Conservation (phyloP, 2,888 invertebrate species). For the Metellina segmentata region DNA sequence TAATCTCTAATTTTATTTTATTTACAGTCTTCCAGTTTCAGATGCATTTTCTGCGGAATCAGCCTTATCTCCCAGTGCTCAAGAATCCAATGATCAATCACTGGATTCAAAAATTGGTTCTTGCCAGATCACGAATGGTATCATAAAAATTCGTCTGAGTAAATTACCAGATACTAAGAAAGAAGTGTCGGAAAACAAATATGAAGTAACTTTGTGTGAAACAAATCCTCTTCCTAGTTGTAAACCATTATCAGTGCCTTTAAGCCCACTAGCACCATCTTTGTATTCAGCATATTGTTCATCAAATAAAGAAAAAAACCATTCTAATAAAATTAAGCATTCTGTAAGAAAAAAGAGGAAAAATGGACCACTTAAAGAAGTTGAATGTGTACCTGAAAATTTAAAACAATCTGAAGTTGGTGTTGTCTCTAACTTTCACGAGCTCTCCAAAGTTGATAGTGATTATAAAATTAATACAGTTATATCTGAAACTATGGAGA, state of each 20-base stretch:
- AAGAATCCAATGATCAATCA: slow-evolving; percentile 8
- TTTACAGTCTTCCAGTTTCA: slow-evolving; percentile 42
- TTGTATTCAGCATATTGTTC: slow-evolving; percentile 56
- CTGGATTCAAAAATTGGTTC: slow-evolving; percentile 51
- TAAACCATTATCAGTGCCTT: slow-evolving; percentile 75
- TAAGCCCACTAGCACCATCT: slow-evolving; percentile 59
- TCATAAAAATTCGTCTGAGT: slow-evolving; percentile 72
- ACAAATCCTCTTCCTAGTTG: slow-evolving; percentile 55
- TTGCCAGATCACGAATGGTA: slow-evolving; percentile 68
- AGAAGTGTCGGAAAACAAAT: slow-evolving; percentile 29
- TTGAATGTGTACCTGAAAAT: background rate
- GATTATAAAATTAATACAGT: slow-evolving; percentile 1
- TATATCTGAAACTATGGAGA: background rate
- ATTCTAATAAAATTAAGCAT: slow-evolving; percentile 39
- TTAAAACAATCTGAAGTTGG: background rate
- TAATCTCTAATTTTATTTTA: background rate
- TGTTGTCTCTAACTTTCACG: background rate
- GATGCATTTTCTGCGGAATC: slow-evolving; percentile 3
- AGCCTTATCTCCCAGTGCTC: slow-evolving; percentile 8
- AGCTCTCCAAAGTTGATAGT: background rate
- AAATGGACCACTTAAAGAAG: background rate
- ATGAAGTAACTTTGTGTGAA: slow-evolving; percentile 56
- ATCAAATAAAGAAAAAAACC: slow-evolving; percentile 52
- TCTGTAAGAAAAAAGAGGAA: slow-evolving; percentile 31
- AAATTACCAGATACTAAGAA: slow-evolving; percentile 57